Evolutionary conservation across 1,140 invertebrate species (phyloP).

Genomic region (Arion vulgaris): DNA sequence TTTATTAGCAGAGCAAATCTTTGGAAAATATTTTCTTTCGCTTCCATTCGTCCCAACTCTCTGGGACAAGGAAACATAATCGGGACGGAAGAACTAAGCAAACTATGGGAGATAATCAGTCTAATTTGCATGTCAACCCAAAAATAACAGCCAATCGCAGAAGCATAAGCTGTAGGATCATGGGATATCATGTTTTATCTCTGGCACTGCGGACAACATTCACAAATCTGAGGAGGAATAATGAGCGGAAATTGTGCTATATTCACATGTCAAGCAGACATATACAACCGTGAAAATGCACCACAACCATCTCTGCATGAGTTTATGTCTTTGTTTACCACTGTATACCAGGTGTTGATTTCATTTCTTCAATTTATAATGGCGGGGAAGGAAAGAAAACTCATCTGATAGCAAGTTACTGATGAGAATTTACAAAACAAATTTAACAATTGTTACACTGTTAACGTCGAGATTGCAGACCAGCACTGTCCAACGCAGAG

Average conservation of each 20-base stretch:
- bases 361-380: no score
- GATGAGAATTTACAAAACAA: no score
- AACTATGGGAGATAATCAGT: neutral
- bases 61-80: neutral
- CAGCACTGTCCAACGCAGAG: no score
- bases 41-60: neutral
- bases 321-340: no score
- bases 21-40: neutral
- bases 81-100: neutral
- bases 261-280: conserved; percentile 11
- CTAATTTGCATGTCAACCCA: conserved; percentile 7
- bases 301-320: no score
- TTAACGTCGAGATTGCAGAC: no score
- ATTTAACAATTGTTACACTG: no score
- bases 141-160: conserved; percentile 7
- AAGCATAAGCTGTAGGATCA: neutral
- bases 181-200: conserved; percentile 14
- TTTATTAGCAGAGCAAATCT: neutral
- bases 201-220: neutral
- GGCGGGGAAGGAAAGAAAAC: no score
- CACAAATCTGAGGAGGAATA: neutral
- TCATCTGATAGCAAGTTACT: no score
- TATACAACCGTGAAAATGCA: no score
- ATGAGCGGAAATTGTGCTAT: conserved; percentile 2
- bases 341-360: no score